These are phyloP conservation scores for Agrochola lychnidis DNA, from an alignment of 2,888 invertebrate species.

Conservation along the genomic window DNA sequence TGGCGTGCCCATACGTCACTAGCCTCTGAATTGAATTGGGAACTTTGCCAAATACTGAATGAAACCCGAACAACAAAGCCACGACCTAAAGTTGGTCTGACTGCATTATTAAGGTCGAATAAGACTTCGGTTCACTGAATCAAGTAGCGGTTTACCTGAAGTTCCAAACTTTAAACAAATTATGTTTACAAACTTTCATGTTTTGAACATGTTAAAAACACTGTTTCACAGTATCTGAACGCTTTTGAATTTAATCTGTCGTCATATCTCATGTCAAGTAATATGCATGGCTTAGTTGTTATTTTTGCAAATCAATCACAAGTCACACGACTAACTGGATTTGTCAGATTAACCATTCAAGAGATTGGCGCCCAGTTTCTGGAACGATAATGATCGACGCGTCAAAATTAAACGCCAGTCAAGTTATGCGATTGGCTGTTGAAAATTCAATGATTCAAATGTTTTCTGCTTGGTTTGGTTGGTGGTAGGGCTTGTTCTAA, in stretches of 20 bases:
- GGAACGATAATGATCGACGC: neutral
- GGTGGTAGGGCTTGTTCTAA: too few species aligned
- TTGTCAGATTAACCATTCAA: neutral
- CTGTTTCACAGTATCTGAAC: neutral
- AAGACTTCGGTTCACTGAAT: neutral
- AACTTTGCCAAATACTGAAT: constrained; percentile 41
- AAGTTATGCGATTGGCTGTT: too few species aligned
- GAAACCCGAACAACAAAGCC: constrained; percentile 31
- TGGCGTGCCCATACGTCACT: too few species aligned
- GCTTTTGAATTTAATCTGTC: neutral
- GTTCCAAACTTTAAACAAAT: neutral
- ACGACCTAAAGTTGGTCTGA: constrained; percentile 16
- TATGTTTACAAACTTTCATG: neutral
- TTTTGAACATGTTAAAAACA: too few species aligned
- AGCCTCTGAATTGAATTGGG: constrained; percentile 27
- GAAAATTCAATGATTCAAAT: neutral
- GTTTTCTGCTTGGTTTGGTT: too few species aligned
- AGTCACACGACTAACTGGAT: neutral
- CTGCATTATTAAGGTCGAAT: constrained; percentile 5
- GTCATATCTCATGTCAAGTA: neutral
- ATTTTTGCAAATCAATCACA: neutral
- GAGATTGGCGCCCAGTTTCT: neutral
- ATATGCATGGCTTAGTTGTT: neutral
- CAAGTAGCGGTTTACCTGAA: neutral
- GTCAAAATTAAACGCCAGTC: neutral